Base-by-base conservation (phyloP, 1,140 invertebrate species). In the Littorina saxatilis region DNA sequence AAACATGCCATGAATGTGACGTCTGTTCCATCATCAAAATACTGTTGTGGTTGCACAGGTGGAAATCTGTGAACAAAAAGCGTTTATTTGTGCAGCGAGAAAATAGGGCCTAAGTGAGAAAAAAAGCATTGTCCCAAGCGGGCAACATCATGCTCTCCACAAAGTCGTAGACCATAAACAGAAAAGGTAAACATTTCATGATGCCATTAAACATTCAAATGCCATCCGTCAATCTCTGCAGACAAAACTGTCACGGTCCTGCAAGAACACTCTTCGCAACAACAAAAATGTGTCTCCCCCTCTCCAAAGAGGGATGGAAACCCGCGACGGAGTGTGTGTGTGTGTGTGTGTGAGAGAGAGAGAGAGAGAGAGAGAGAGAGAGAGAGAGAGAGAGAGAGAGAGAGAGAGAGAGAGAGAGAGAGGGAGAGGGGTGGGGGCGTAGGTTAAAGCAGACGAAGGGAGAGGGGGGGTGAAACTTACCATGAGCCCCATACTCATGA, bases 401-500 rank as follows among this genome's bases (percentile, higher is more conserved):
- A 58, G 55, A 58, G 13, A 1, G 55, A 58, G 13, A 58, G 52
- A 58, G 5, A 58, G 52, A 58, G 13, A 58, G 13, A 58, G 55
- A 58, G 13, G 20, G 55, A 23, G 20, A 27, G 55, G 20, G 20
- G 55, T 20, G 0, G 55, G 27, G 5, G 20, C 47, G 9, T 9
- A 50, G 20, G 9, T 50, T 50, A 50, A 7, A 23, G 20, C 55
- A 58, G 55, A 20, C 55, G 20, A 23, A 2, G 5, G 20, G 23
- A 0, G 5, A 23, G 5, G 55, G 20, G 5, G 27, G 13, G 27
- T 58, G 20, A 58, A 23, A 82, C 88, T 87, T 87, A 94, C 94
- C 96, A 96, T 96, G 3, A 97, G 91, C 68, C 94, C 94, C 87
- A 93, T 94, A 83, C 95, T 96, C 96, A 97, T 96, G 87, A 92